Evolutionary conservation across 2,888 invertebrate species (phyloP).

Genomic region (Sarcophaga carnaria): DNA sequence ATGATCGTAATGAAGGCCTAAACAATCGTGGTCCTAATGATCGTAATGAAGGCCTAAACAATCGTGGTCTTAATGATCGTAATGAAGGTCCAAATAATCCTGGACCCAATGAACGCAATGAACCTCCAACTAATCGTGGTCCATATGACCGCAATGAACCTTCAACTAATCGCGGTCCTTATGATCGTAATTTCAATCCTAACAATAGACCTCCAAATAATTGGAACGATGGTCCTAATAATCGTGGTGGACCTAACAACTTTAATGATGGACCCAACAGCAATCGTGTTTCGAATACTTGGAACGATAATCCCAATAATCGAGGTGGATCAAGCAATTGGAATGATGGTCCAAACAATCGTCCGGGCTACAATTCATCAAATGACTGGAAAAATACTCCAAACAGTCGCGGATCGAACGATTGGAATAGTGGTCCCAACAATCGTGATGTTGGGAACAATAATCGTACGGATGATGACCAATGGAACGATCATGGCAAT

Average conservation of each 20-base stretch:
- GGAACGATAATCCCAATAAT: constrained; percentile 44
- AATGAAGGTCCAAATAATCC: constrained; percentile 41
- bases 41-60: constrained; percentile 9
- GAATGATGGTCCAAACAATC: constrained; percentile 50
- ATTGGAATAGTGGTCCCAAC: constrained; percentile 51
- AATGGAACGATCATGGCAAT: constrained; percentile 34
- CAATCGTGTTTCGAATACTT: constrained; percentile 24
- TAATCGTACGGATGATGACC: constrained; percentile 3
- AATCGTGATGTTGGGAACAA: constrained; percentile 1
- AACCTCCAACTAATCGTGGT: constrained; percentile 20
- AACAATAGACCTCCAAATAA: constrained; percentile 30
- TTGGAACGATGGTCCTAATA: constrained; percentile 24
- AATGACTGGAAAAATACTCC: constrained; percentile 59
- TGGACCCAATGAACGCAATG: constrained; percentile 25
- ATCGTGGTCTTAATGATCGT: constrained; percentile 12
- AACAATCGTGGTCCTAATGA: constrained; percentile 24
- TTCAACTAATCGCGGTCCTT: constrained; percentile 25
- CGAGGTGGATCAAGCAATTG: constrained; percentile 18
- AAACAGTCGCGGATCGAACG: constrained; percentile 52
- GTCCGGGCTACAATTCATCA: constrained; percentile 37
- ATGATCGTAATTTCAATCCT: constrained; percentile 18
- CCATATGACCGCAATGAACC: constrained; percentile 31
- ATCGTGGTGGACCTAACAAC: constrained; percentile 29
- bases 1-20: constrained; percentile 45
- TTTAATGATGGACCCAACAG: constrained; percentile 51